These are phyloP conservation scores for Drosophila leontia DNA, from an alignment of 1,140 invertebrate species.

Conservation along the genomic window DNA sequence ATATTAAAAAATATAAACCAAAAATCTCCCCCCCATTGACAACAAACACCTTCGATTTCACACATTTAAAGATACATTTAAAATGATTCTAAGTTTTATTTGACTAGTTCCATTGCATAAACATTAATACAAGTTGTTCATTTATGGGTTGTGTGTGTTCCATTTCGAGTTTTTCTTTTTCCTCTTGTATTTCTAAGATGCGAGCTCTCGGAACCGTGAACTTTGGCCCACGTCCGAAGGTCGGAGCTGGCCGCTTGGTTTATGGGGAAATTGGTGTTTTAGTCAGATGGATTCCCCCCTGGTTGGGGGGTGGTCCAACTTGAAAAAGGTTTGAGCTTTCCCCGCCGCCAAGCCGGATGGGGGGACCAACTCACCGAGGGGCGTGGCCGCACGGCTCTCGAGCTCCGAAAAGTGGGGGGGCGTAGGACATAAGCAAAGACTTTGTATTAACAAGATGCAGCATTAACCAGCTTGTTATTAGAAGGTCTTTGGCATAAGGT, in stretches of 20 bases:
- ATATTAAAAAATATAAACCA: not conserved
- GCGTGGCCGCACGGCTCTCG: constrained; percentile 20
- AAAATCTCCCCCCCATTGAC: not conserved
- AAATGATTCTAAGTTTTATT: constrained; percentile 84
- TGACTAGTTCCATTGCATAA: constrained; percentile 83
- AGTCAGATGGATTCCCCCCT: constrained; percentile 50
- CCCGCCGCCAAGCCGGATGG: constrained; percentile 42
- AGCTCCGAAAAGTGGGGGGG: constrained; percentile 25
- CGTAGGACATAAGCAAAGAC: constrained; percentile 22
- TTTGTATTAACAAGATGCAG: not conserved
- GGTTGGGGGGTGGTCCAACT: constrained; percentile 43
- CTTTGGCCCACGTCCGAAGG: constrained; percentile 21
- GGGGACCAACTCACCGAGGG: constrained; percentile 52
- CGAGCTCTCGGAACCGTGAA: constrained; percentile 32
- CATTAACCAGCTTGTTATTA: not conserved
- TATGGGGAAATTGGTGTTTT: constrained; percentile 76
- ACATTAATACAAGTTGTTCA: constrained; percentile 81
- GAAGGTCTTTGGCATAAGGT: not conserved
- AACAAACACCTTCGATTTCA: constrained; percentile 48
- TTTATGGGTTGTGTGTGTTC: constrained; percentile 53
- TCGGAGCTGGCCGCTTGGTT: constrained; percentile 62
- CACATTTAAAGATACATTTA: constrained; percentile 82
- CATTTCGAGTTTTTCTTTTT: constrained; percentile 53
- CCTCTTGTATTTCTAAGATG: constrained; percentile 38
- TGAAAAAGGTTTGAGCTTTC: constrained; percentile 79